Percentiles rank a stretch among this genome's conserved stretches.
phyloP scores from a whole-genome alignment of 1,140 invertebrate species.

The Drosophila pectinifera region DNA sequence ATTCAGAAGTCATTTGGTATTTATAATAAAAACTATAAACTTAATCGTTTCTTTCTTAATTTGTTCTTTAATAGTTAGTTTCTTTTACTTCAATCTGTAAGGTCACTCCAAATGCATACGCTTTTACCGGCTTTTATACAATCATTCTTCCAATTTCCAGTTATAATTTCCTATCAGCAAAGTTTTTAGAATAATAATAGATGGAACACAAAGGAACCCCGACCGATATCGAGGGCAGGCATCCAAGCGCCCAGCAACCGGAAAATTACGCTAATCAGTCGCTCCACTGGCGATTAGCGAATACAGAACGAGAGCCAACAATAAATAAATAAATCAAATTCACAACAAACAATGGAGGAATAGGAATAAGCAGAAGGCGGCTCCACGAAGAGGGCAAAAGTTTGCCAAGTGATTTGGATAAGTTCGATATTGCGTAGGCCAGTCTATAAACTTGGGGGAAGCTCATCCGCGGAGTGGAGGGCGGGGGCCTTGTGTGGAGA shows the following conservation, averaged over 20 bases:
- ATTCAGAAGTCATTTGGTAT: too few relatives aligned
- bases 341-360: conserved; percentile 35
- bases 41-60: too few relatives aligned
- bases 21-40: too few relatives aligned
- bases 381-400: conserved; percentile 36
- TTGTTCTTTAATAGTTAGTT: too few relatives aligned
- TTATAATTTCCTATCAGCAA: conserved; percentile 16
- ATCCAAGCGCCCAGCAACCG: conserved; percentile 39
- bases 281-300: conserved; percentile 74
- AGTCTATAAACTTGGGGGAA: conserved; percentile 35
- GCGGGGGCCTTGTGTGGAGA: conserved; percentile 2
- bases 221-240: conserved; percentile 38
- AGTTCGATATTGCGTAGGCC: conserved; percentile 68
- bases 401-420: conserved; percentile 79
- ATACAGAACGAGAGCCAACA: conserved; percentile 46
- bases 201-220: conserved; percentile 1
- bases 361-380: conserved; percentile 11
- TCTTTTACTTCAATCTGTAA: neutral
- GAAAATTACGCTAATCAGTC: conserved; percentile 82
- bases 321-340: conserved; percentile 83
- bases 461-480: neutral
- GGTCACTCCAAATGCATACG: too few relatives aligned
- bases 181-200: conserved; percentile 38
- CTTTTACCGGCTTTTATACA: neutral
- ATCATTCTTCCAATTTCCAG: neutral